Evolutionary conservation across 2,888 invertebrate species (phyloP), one percentile per base, ranked within the genome.

Genomic region (Tiliacea aurago): DNA sequence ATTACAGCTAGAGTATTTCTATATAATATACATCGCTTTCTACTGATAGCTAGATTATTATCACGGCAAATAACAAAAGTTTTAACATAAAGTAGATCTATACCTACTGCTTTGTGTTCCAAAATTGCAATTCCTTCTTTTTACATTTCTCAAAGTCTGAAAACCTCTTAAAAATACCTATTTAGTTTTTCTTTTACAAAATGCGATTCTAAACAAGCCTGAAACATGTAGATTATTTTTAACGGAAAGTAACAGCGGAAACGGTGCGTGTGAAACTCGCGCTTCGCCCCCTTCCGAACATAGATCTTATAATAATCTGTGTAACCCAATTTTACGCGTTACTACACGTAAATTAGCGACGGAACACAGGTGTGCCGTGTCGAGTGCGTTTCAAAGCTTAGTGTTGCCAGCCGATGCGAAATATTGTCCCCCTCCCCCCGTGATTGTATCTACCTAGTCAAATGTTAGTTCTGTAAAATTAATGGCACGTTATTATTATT

Each of bases 351-450:
- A 87, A 87, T 87, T 87, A 83, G 76, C 78, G 73, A 83, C 72
- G 74, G 76, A 83, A 85, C 84, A 87, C 87, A 86, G 86, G 87
- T 87, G 87, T 61, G 76, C 77, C 70, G 73, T 74, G 65, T 78
- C 78, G 81, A 86, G 85, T 88, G 84, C 84, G 84, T 84, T 82
- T 76, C 82, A 69, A 59, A 84, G 86, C 84, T 86, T 80, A 81
- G 73, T 84, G 79, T 81, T 85, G 76, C 86, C 83, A 77, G 65
- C 55, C 37, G 62, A 79, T 76, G 70, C 73, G 62, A 69, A 80
- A 66, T 82, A 73, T 74, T 78, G 76, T 80, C 71, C 73, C 51
- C 13, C 20, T 4, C 41, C 13, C 33, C 10, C 4, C 45, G 9
- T 61, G 20, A 1, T 11, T n/a, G n/a, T 20, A 37, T 4, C 1